Base-by-base conservation (phyloP, 2,113 vertebrate genomes). In the Megalops atlanticus region DNA sequence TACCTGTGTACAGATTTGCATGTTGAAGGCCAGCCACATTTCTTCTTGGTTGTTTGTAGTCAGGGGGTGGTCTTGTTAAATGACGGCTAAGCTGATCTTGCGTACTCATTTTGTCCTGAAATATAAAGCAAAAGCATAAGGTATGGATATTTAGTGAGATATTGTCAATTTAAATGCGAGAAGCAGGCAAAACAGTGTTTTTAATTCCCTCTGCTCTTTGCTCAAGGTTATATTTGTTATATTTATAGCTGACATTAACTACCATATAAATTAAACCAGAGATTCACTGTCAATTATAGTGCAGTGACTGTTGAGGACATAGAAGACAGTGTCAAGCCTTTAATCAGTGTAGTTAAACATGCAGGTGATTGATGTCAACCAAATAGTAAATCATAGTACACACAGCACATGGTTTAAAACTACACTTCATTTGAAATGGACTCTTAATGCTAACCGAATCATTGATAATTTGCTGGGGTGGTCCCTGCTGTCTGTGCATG, bases 11-110 rank as follows among this genome's bases (percentile, higher is more conserved):
- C 21, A 90, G 95, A 69, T 87, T 91, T 79, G 88, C 10, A 80
- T 93, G 89, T 35, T 93, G 93, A 71, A 93, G 88, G 36, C 78
- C 94, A 80, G 93, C 91, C 52, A 92, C 52, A 0, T 87, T 94
- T 86, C 94, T 93, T 89, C 95, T 94, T 89, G 95, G 92, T 86
- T 96, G 94, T 90, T 95, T 95, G 80, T 95, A 96, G 83, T 96
- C 95, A 21, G 95, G 95, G 40, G 95, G 95, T 21, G 94, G 95
- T 58, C 95, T 92, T 75, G 94, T 93, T 89, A 95, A 86, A 80
- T 95, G 95, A 79, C 94, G 90, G 82, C 92, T 95, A 84, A 95
- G 82, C 79, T 95, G 95, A 82, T 95, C 95, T 84, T 94, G 93
- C 35, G 92, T 83, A 76, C 86, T 81, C 49, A 92, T 91, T 86